A percentile compares a stretch with the other conserved stretches of the same genome.
These are phyloP conservation scores for Agapostemon virescens DNA, from an alignment of 2,888 invertebrate genomes.

Conservation along the genomic window DNA sequence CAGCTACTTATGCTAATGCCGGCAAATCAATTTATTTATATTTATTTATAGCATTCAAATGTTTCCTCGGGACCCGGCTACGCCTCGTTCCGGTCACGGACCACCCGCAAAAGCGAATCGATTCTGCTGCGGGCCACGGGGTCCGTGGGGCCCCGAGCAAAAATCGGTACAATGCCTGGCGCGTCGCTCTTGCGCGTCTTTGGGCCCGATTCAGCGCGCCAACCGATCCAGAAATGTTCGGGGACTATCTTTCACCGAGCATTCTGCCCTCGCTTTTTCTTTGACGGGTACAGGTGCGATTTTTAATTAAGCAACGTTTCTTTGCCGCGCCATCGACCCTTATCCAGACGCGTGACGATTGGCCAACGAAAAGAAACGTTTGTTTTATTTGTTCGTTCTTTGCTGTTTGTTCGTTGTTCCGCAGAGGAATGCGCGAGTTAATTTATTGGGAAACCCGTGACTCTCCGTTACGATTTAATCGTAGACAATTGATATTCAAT, in stretches of 20 bases:
- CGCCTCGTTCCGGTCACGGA: constrained; percentile 64
- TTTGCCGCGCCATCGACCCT: neutral
- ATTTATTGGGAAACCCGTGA: neutral
- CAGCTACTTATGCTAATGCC: constrained; percentile 75
- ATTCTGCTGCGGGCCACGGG: constrained; percentile 46
- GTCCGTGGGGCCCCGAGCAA: constrained; percentile 32
- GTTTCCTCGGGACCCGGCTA: constrained; percentile 64
- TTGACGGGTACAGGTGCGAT: neutral
- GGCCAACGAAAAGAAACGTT: neutral
- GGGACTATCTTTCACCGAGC: neutral
- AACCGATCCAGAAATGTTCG: neutral
- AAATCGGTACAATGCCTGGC: neutral
- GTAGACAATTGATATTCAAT: neutral
- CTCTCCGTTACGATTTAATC: neutral
- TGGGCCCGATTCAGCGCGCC: neutral
- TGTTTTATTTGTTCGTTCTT: neutral
- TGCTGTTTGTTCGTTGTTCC: no score
- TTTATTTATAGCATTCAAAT: constrained; percentile 77
- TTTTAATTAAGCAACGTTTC: neutral
- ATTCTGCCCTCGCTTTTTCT: neutral
- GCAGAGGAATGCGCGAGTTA: neutral
- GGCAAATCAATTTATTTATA: constrained; percentile 77
- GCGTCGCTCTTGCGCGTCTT: neutral
- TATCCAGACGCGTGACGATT: neutral
- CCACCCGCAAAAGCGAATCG: constrained; percentile 73